Evolutionary conservation across 2,113 vertebrate species (phyloP).

Genomic region (Mustelus asterias): DNA sequence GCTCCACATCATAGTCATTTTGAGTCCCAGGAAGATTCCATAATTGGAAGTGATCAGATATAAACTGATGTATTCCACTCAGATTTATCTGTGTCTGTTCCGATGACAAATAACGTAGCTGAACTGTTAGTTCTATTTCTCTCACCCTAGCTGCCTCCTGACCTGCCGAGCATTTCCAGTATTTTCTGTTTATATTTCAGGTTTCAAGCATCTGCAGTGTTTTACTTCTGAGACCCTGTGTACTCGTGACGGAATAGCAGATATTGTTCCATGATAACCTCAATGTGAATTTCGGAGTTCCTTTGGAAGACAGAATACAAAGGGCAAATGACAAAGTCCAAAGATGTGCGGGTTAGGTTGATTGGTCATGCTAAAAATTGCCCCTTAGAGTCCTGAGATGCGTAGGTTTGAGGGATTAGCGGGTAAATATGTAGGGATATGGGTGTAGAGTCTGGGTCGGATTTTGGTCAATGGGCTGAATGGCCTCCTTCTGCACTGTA

Average conservation of each 20-base stretch:
- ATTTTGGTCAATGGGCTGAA: no score
- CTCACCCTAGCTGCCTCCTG: background rate
- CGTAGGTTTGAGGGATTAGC: no score
- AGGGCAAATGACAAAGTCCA: no score
- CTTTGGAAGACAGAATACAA: background rate
- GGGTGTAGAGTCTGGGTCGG: no score
- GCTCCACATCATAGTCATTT: background rate
- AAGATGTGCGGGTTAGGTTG: no score
- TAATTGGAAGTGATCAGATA: background rate
- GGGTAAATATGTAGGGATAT: no score
- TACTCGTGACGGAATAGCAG: background rate
- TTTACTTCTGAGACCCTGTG: background rate
- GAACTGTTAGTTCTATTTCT: background rate
- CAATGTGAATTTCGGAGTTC: background rate
- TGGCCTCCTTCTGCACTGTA: no score
- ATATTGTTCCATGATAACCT: background rate
- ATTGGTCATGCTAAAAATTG: no score
- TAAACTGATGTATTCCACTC: background rate
- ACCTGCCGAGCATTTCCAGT: background rate
- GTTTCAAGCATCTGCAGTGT: background rate
- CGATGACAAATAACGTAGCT: background rate
- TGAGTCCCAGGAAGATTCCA: background rate
- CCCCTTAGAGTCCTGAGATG: no score
- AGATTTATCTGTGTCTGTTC: background rate
- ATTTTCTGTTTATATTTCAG: conserved; percentile 4